Conservation (phyloP, 2,797 vertebrate species). For the Siniperca obscura region DNA sequence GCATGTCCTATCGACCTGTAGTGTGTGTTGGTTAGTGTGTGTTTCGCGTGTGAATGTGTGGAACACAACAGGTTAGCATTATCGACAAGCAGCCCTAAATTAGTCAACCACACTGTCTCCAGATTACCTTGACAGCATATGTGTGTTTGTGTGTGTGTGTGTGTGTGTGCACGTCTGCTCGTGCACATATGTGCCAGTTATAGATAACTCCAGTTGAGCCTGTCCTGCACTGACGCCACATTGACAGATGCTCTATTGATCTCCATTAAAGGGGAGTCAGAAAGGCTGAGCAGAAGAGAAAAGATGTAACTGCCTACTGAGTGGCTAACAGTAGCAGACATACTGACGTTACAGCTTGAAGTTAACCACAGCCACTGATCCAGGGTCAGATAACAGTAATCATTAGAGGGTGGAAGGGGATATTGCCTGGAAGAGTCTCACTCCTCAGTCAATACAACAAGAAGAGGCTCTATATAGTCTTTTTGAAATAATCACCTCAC, state of each 20-base stretch:
- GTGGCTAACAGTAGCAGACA: constrained; percentile 77
- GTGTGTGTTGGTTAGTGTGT: constrained; percentile 57
- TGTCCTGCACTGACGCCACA: constrained; percentile 77
- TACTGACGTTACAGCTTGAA: constrained; percentile 67
- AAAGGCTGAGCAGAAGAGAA: constrained; percentile 79
- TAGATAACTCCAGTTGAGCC: constrained; percentile 79
- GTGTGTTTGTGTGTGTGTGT: constrained; percentile 21
- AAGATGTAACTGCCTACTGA: constrained; percentile 81
- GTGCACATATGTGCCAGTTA: constrained; percentile 56
- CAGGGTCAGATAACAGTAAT: constrained; percentile 81
- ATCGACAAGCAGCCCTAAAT: constrained; percentile 60
- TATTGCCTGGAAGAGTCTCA: constrained; percentile 63
- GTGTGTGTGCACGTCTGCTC: not conserved
- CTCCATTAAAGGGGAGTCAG: constrained; percentile 82
- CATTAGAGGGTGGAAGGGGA: constrained; percentile 63
- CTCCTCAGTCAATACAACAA: constrained; percentile 50
- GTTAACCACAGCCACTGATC: constrained; percentile 77
- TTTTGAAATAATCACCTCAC: constrained; percentile 39
- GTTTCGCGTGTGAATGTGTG: constrained; percentile 51
- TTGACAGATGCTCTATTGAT: constrained; percentile 85
- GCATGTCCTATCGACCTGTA: constrained; percentile 72
- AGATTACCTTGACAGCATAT: constrained; percentile 53
- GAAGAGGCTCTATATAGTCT: constrained; percentile 48
- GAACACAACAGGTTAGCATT: constrained; percentile 41
- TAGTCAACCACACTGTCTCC: constrained; percentile 61